Conservation (phyloP, 1,140 invertebrate species). For the Thaumetopoea pityocampa region DNA sequence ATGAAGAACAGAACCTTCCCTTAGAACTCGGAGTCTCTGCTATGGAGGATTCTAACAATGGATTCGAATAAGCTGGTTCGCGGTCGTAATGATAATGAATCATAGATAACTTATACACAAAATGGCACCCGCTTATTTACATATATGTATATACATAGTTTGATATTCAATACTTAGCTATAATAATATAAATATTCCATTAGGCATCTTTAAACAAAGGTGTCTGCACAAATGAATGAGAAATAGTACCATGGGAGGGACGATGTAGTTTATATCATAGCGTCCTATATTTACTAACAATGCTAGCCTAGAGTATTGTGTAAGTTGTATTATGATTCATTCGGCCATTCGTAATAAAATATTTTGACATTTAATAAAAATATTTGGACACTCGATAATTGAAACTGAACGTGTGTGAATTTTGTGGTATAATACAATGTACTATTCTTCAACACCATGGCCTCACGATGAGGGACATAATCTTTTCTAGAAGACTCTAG, state of each 20-base stretch:
- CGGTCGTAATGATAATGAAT: too few relatives aligned
- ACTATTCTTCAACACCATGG: too few relatives aligned
- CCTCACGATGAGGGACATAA: too few relatives aligned
- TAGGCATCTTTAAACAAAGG: constrained; percentile 11
- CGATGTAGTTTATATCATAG: constrained; percentile 36
- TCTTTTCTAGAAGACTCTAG: too few relatives aligned
- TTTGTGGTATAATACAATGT: too few relatives aligned
- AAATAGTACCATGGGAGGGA: constrained; percentile 23
- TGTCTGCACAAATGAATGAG: constrained; percentile 8
- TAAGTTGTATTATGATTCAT: constrained; percentile 39
- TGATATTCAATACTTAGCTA: not conserved
- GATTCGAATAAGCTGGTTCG: too few relatives aligned
- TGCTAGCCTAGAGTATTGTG: constrained; percentile 41
- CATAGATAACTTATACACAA: too few relatives aligned
- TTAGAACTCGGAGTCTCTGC: too few relatives aligned
- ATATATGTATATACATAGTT: not conserved
- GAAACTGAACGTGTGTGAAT: too few relatives aligned
- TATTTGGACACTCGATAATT: constrained; percentile 33
- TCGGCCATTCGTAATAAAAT: constrained; percentile 28
- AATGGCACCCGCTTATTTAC: not conserved
- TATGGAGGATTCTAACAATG: too few relatives aligned
- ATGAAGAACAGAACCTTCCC: too few relatives aligned
- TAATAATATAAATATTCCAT: constrained; percentile 15
- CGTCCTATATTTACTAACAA: constrained; percentile 49
- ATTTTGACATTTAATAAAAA: too few relatives aligned